phyloP scores from a whole-genome alignment of 2,888 invertebrate genomes.

The Acronicta aceris region DNA sequence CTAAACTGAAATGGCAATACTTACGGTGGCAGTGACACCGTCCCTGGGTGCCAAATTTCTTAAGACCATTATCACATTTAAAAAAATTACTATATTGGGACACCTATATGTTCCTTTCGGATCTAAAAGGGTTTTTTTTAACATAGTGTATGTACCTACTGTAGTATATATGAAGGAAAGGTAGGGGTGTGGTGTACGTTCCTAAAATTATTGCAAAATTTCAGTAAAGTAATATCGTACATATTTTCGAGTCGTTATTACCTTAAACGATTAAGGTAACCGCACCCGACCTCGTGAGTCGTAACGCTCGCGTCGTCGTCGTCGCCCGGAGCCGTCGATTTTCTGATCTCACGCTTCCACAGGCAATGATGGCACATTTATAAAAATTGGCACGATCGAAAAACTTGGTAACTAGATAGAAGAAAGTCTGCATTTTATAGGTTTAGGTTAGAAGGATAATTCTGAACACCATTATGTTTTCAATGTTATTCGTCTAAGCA shows the following conservation, averaged over 20 bases:
- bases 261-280: conserved; percentile 51
- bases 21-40: too few species aligned
- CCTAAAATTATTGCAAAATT: too few species aligned
- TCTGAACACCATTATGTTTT: conserved; percentile 9
- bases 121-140: too few species aligned
- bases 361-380: conserved; percentile 44
- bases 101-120: too few species aligned
- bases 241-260: conserved; percentile 47
- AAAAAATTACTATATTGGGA: too few species aligned
- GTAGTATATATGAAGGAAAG: too few species aligned
- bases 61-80: too few species aligned
- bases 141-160: too few species aligned
- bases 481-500: neutral
- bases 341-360: conserved; percentile 48
- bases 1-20: too few species aligned
- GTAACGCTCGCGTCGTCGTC: conserved; percentile 39
- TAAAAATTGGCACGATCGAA: conserved; percentile 44
- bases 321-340: conserved; percentile 35
- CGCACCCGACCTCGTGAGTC: conserved; percentile 42
- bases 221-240: conserved; percentile 23
- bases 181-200: too few species aligned
- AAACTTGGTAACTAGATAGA: conserved; percentile 45
- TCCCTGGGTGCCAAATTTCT: too few species aligned
- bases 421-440: conserved; percentile 48
- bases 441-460: conserved; percentile 26